Conservation (phyloP, 2,113 vertebrate genomes). For the Epinephelus moara region DNA sequence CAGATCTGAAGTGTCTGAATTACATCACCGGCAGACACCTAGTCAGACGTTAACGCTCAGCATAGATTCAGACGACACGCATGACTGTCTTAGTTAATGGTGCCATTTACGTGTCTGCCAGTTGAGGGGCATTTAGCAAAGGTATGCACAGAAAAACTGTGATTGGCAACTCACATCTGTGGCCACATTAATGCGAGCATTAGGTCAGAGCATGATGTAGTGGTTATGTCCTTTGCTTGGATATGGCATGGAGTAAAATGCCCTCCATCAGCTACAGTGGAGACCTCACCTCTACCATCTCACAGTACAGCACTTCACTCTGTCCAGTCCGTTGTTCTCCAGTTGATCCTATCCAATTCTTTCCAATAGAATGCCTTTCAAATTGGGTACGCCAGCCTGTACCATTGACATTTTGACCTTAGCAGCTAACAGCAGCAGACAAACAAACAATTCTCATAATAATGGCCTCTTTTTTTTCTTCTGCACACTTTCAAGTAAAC, state of each 20-base stretch:
- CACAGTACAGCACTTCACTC: conserved; percentile 33
- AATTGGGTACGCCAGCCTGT: conserved; percentile 58
- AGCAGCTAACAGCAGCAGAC: conserved; percentile 68
- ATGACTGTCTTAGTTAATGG: conserved; percentile 80
- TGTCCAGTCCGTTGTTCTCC: conserved; percentile 34
- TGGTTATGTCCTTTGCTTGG: conserved; percentile 44
- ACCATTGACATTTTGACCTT: conserved; percentile 77
- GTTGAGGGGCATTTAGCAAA: conserved; percentile 68
- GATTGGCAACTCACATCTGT: conserved; percentile 42
- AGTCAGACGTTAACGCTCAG: conserved; percentile 56
- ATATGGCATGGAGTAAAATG: conserved; percentile 36
- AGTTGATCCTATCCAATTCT: conserved; percentile 56
- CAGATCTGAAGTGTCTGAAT: conserved; percentile 80
- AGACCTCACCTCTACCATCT: conserved; percentile 51
- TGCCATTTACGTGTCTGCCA: conserved; percentile 76
- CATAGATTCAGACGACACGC: conserved; percentile 70
- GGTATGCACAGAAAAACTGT: conserved; percentile 53
- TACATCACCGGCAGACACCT: conserved; percentile 75
- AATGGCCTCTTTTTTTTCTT: conserved; percentile 47
- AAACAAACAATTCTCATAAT: conserved; percentile 79
- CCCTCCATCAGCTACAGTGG: conserved; percentile 30
- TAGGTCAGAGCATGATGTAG: conserved; percentile 31
- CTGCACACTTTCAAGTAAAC: conserved; percentile 74
- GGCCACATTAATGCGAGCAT: conserved; percentile 56
- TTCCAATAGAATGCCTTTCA: conserved; percentile 66